These are phyloP conservation scores for Lepilemur septentrionalis DNA, from an alignment of 2,797 vertebrate genomes.

Conservation along the genomic window DNA sequence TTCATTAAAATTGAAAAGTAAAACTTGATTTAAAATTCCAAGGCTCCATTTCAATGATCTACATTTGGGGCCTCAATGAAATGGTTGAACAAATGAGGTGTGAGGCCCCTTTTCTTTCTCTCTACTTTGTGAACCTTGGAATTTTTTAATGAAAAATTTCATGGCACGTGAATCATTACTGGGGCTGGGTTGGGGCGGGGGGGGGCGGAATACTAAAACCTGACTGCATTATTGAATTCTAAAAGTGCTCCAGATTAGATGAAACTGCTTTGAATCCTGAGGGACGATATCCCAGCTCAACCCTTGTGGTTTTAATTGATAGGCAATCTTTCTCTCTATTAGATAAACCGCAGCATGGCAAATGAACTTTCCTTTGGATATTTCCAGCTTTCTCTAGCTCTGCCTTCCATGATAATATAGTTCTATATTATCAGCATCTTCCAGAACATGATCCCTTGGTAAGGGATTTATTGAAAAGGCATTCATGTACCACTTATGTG, in stretches of 20 bases:
- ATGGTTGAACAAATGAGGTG: constrained; percentile 74
- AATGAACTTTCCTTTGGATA: background rate
- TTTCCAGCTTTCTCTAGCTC: background rate
- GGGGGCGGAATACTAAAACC: constrained; percentile 53
- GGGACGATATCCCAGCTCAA: background rate
- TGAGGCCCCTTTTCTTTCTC: constrained; percentile 58
- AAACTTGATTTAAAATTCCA: constrained; percentile 72
- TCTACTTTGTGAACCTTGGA: constrained; percentile 74
- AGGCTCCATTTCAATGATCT: constrained; percentile 68
- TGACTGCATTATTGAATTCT: constrained; percentile 69
- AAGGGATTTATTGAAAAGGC: background rate
- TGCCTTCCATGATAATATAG: background rate
- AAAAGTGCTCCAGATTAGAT: constrained; percentile 53
- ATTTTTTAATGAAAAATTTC: constrained; percentile 81
- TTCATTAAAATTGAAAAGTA: constrained; percentile 77
- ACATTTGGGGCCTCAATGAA: constrained; percentile 57
- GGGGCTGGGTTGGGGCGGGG: background rate
- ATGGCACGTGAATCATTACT: constrained; percentile 65
- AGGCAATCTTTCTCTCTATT: background rate
- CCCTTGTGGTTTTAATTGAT: background rate
- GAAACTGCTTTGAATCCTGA: background rate
- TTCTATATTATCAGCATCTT: background rate
- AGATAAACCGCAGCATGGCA: background rate
- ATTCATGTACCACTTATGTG: background rate
- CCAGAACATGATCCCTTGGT: background rate